A percentile compares a stretch with the other conserved stretches of the same genome.
These are phyloP conservation scores for Plecotus auritus DNA, from an alignment of 2,113 vertebrate genomes.

Conservation along the genomic window DNA sequence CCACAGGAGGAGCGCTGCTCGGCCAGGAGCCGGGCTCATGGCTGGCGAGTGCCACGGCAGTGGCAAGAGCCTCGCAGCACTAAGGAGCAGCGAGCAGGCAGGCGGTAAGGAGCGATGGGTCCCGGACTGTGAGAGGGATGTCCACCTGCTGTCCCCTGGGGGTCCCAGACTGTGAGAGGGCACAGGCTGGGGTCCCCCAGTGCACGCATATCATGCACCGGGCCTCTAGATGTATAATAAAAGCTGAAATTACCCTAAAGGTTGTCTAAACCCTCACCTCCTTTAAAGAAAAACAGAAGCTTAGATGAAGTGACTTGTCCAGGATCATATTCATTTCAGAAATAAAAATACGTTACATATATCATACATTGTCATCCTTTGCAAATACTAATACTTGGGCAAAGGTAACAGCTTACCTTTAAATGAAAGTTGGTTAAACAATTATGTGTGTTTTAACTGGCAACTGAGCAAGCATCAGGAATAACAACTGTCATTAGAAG, in stretches of 20 bases:
- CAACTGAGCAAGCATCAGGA: not conserved
- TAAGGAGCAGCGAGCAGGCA: no score
- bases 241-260: not conserved
- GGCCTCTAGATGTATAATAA: not conserved
- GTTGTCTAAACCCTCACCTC: not conserved
- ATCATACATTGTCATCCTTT: not conserved
- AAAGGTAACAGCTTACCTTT: not conserved
- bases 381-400: not conserved
- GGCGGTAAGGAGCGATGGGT: no score
- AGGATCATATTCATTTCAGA: not conserved
- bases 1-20: no score
- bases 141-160: no score
- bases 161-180: no score
- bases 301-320: not conserved
- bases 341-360: not conserved
- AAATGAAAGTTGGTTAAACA: not conserved
- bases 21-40: no score
- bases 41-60: no score
- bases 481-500: not conserved
- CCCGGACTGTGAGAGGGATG: no score
- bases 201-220: no score
- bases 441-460: not conserved
- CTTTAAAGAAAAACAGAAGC: slow-evolving; percentile 27
- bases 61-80: no score
- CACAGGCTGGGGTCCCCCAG: no score